phyloP scores from a whole-genome alignment of 2,797 vertebrate genomes.

The Chromis chromis region DNA sequence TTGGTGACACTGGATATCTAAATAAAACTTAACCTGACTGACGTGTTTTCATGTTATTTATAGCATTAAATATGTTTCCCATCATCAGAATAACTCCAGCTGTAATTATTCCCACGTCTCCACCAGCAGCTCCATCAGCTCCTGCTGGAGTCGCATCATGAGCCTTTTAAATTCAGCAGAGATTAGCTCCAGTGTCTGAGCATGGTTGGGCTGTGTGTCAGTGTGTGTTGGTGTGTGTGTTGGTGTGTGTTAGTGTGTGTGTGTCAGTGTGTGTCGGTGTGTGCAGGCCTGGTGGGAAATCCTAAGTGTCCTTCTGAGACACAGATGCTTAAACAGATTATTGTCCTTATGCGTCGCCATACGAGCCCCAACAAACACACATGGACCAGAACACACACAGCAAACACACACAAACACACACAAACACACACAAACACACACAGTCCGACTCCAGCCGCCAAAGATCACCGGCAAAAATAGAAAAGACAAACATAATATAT shows the following conservation, averaged over 20 bases:
- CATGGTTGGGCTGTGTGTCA: not conserved
- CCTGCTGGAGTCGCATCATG: not conserved
- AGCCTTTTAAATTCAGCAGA: not conserved
- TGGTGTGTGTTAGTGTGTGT: conserved; percentile 17
- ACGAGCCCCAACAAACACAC: not conserved
- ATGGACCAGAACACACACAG: not conserved
- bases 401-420: not conserved
- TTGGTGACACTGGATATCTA: too few species aligned
- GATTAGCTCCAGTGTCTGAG: conserved; percentile 11
- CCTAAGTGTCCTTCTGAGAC: conserved; percentile 49
- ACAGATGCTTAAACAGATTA: conserved; percentile 68
- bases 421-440: not conserved
- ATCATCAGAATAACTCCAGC: too few species aligned
- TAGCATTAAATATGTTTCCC: too few species aligned
- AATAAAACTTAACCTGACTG: too few species aligned
- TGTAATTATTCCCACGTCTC: not conserved
- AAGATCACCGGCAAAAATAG: too few species aligned
- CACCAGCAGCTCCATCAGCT: too few species aligned
- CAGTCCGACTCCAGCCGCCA: too few species aligned
- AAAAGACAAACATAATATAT: too few species aligned
- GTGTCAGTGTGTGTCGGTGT: conserved; percentile 27
- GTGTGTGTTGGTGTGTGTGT: too few species aligned
- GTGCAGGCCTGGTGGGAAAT: conserved; percentile 46
- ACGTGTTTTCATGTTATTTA: too few species aligned
- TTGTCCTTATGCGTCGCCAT: conserved; percentile 46